These are phyloP conservation scores for Zaprionus tsacasi DNA, from an alignment of 1,140 invertebrate species.

Conservation along the genomic window DNA sequence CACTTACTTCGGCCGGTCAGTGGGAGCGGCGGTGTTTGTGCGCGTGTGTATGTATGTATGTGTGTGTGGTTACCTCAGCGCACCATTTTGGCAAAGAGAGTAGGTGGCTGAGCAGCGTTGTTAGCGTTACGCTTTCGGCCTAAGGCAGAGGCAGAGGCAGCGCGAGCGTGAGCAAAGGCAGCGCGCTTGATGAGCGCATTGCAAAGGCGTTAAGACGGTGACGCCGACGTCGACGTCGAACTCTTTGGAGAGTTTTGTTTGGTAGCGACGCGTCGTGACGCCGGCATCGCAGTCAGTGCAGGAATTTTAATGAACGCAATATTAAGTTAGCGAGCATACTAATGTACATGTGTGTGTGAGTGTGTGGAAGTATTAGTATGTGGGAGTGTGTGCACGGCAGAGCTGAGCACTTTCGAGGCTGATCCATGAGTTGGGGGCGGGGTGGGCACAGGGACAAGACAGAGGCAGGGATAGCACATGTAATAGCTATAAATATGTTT, in stretches of 20 bases:
- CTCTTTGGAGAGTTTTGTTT: slow-evolving; percentile 42
- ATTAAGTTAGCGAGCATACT: slow-evolving; percentile 55
- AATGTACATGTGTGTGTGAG: slow-evolving; percentile 4
- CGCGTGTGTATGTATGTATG: background rate
- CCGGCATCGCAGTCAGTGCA: slow-evolving; percentile 46
- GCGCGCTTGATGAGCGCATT: slow-evolving; percentile 59
- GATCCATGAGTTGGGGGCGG: background rate
- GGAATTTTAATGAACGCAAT: slow-evolving; percentile 77
- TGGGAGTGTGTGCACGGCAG: slow-evolving; percentile 18
- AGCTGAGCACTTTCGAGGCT: background rate
- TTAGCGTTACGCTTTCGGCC: slow-evolving; percentile 41
- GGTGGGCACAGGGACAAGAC: background rate
- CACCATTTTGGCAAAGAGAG: slow-evolving; percentile 82
- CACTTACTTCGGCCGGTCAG: slow-evolving; percentile 34
- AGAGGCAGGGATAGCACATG: slow-evolving; percentile 3
- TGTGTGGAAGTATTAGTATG: slow-evolving; percentile 14
- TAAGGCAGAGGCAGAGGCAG: slow-evolving; percentile 7
- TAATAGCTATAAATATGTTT: slow-evolving; percentile 48
- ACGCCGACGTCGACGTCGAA: slow-evolving; percentile 24
- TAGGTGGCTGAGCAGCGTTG: slow-evolving; percentile 60
- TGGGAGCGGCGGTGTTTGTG: slow-evolving; percentile 46
- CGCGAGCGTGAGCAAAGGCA: background rate
- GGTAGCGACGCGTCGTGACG: slow-evolving; percentile 17
- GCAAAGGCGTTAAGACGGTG: slow-evolving; percentile 49
- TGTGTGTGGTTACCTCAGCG: slow-evolving; percentile 72